These are phyloP conservation scores for Agelas oroides DNA, from an alignment of 37 sponge, comb jelly and placozoan species.

Conservation along the genomic window DNA sequence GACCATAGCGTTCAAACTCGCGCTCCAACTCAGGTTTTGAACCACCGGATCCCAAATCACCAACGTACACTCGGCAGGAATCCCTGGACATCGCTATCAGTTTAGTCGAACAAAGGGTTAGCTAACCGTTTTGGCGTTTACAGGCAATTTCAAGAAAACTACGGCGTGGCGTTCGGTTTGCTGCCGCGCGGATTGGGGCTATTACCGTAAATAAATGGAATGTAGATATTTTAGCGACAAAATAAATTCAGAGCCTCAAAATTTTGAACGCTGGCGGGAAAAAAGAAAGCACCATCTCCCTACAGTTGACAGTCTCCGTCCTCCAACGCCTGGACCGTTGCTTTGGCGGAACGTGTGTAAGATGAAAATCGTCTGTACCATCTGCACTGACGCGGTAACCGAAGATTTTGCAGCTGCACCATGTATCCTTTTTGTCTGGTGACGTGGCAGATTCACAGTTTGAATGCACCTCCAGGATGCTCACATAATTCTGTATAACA, in stretches of 20 bases:
- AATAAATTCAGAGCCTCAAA: constrained; percentile 1
- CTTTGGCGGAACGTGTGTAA: not conserved
- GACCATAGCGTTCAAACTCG: constrained; percentile 91
- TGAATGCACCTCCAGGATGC: too few species aligned
- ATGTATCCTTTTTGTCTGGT: constrained; percentile 38
- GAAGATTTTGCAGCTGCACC: constrained; percentile 56
- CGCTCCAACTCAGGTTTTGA: constrained; percentile 89
- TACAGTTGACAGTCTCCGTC: too few species aligned
- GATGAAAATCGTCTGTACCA: constrained; percentile 52
- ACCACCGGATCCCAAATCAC: constrained; percentile 87
- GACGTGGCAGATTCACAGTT: too few species aligned
- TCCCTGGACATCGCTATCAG: not conserved
- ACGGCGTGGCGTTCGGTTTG: too few species aligned
- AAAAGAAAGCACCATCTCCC: too few species aligned
- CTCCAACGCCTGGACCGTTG: too few species aligned
- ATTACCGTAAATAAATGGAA: too few species aligned
- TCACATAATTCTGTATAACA: too few species aligned
- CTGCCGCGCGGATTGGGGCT: too few species aligned
- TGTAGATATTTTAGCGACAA: not conserved
- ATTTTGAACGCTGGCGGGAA: constrained; percentile 8
- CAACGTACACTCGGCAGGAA: constrained; percentile 74
- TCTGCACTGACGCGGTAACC: constrained; percentile 50
- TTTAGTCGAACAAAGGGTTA: too few species aligned
- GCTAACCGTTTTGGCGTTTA: too few species aligned
- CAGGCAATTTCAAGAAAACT: too few species aligned